Percentiles rank a stretch among this genome's conserved stretches.
phyloP scores from a whole-genome alignment of 2,888 invertebrate species.

The Synergus laeviventris region DNA sequence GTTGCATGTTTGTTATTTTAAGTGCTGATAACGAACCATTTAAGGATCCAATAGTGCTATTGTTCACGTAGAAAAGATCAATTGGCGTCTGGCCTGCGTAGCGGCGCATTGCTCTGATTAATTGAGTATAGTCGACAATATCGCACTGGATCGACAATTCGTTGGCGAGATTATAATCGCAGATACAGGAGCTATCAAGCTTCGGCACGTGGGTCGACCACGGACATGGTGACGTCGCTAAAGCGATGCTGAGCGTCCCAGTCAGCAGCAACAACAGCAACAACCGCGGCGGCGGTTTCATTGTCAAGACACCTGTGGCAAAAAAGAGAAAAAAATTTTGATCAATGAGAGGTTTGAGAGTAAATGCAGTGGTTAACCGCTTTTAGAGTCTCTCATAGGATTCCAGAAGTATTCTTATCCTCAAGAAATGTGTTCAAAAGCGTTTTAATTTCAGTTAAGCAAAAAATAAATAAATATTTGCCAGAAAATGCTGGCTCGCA shows the following conservation, averaged over 20 bases:
- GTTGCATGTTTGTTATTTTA: constrained; percentile 88
- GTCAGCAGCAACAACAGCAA: constrained; percentile 59
- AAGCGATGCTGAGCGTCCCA: constrained; percentile 51
- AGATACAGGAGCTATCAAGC: constrained; percentile 90
- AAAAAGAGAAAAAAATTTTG: constrained; percentile 36
- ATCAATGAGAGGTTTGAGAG: constrained; percentile 5
- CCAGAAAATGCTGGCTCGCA: too few species aligned
- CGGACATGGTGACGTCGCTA: constrained; percentile 85
- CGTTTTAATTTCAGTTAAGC: too few species aligned
- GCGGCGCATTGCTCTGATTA: constrained; percentile 85
- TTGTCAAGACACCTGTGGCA: constrained; percentile 55
- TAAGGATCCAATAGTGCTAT: constrained; percentile 86
- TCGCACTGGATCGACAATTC: constrained; percentile 94
- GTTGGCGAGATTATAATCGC: constrained; percentile 90
- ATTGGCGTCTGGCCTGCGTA: constrained; percentile 81
- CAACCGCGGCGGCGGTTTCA: constrained; percentile 57
- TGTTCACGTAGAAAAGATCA: constrained; percentile 92
- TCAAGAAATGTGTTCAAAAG: too few species aligned
- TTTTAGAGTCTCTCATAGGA: not conserved
- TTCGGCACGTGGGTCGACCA: constrained; percentile 86
- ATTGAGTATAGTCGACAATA: constrained; percentile 87
- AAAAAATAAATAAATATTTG: too few species aligned
- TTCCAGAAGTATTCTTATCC: not conserved
- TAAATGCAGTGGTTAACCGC: not conserved
- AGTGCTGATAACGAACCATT: constrained; percentile 84